Evolutionary conservation across 2,888 invertebrate genomes (phyloP).

Genomic region (Lasioglossum leucozonium): DNA sequence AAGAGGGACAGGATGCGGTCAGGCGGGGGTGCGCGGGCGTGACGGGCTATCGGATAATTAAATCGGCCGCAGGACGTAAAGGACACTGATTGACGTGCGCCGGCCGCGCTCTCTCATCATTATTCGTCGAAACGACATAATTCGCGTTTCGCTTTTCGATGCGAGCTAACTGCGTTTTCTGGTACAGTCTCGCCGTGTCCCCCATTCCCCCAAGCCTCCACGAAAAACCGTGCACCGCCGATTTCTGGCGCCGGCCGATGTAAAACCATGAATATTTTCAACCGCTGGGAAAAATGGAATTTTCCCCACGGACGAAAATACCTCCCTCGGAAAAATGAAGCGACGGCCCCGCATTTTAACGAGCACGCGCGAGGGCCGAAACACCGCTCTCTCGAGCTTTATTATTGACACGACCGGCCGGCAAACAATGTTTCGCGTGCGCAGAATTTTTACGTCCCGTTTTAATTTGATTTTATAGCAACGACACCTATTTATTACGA

Average conservation of each 20-base stretch:
- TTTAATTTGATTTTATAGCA: constrained; percentile 46
- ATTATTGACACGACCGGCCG: constrained; percentile 44
- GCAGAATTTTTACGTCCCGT: constrained; percentile 33
- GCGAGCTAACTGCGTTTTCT: constrained; percentile 68
- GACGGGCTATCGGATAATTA: constrained; percentile 84
- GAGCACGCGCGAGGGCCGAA: constrained; percentile 3
- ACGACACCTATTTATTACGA: constrained; percentile 53
- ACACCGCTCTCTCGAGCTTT: constrained; percentile 22
- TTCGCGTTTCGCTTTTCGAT: constrained; percentile 78
- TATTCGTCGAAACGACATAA: constrained; percentile 84
- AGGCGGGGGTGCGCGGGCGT: constrained; percentile 30
- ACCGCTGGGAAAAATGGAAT: constrained; percentile 50
- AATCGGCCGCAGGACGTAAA: constrained; percentile 76
- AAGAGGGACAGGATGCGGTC: constrained; percentile 47
- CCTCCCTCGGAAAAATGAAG: constrained; percentile 34
- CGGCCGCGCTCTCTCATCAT: constrained; percentile 79
- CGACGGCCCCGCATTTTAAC: constrained; percentile 18
- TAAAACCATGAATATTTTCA: constrained; percentile 66
- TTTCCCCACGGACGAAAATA: constrained; percentile 25
- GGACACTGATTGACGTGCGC: constrained; percentile 78
- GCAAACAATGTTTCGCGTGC: constrained; percentile 38
- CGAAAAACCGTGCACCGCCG: constrained; percentile 2
- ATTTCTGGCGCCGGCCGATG: constrained; percentile 45
- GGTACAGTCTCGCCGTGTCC: constrained; percentile 2
- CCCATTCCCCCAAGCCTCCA: not conserved